Percentiles rank a stretch among this genome's conserved stretches.
phyloP scores from a whole-genome alignment of 2,888 invertebrate genomes.

The Idaea aversata region DNA sequence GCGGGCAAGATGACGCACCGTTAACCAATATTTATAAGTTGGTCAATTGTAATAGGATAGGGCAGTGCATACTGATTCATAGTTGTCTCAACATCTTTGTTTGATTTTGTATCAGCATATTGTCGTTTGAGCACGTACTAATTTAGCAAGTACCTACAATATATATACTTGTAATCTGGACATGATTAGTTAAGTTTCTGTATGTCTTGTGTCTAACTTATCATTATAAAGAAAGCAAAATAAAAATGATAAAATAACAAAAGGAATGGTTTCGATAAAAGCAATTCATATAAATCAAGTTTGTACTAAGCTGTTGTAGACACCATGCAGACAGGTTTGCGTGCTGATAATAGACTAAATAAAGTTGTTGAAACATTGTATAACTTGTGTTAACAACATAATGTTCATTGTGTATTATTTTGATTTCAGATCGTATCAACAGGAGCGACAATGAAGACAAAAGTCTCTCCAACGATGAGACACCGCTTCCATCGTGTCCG shows the following conservation, averaged over 20 bases:
- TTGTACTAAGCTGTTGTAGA: neutral
- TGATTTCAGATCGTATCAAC: conserved; percentile 66
- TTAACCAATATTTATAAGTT: conserved; percentile 48
- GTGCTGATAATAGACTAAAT: conserved; percentile 35
- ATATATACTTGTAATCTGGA: neutral
- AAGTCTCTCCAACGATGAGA: conserved; percentile 73
- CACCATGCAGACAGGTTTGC: conserved; percentile 39
- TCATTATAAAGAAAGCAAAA: neutral
- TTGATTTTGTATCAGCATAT: conserved; percentile 26
- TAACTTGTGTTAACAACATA: conserved; percentile 4
- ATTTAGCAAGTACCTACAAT: neutral
- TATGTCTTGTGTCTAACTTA: neutral
- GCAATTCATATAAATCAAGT: neutral
- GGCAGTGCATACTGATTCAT: conserved; percentile 59
- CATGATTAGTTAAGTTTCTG: neutral
- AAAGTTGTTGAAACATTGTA: neutral
- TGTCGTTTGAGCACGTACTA: conserved; percentile 14
- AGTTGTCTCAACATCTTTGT: conserved; percentile 40
- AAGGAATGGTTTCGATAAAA: neutral
- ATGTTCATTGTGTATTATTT: conserved; percentile 6
- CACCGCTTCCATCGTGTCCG: conserved; percentile 80
- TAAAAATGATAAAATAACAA: neutral
- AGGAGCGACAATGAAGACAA: conserved; percentile 74
- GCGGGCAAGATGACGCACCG: conserved; percentile 55
- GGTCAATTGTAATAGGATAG: conserved; percentile 65